Base-by-base conservation (phyloP, 2,888 invertebrate genomes). In the Phymatocera aterrima region DNA sequence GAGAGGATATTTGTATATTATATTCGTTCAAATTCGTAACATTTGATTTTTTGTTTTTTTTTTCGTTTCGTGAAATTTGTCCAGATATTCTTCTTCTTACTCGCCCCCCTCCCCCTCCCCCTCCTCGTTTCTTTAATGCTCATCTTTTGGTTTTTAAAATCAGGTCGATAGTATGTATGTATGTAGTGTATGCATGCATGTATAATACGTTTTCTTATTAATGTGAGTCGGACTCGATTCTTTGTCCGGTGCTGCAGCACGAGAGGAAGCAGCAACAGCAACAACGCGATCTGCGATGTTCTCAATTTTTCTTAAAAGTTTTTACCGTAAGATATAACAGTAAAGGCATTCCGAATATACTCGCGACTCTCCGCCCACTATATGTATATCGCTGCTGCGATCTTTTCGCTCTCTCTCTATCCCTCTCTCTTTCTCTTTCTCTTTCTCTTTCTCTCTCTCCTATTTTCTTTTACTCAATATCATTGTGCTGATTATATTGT, bases 301-400 rank as follows among this genome's bases (percentile, higher is more conserved):
- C 89, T 88, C 89, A 89, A 90, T 90, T 90, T 89, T 86, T 88
- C 88, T 89, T 85, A 37, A 18, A 84, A 84, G 84, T 85, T 87
- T 88, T 85, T 89, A 90, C 90, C 90, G 90, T 88, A 89, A 88
- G 89, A 85, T 85, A 88, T 90, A 90, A 90, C 90, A 90, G 90
- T 90, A 87, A 74, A 85, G 84, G 88, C 89, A 88, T 89, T 88
- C 90, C 88, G 82, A 85, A 85, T 88, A 87, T 24, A 46, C 24
- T 24, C n/a, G 21, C 24, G 15, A 12, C 28, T 34, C 46, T 68
- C 24, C 46, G 68, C 68, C 68, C 68, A 68, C 68, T 43, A 54
- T 8, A 43, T 2, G 8, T 43, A 43, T 12, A 37, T 64, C 61
- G n/a, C 15, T 37, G 15, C 24, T 34, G 18, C 61, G 61, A 64